Base-by-base conservation (phyloP, 2,113 vertebrate genomes). In the Dipodomys ordii region DNA sequence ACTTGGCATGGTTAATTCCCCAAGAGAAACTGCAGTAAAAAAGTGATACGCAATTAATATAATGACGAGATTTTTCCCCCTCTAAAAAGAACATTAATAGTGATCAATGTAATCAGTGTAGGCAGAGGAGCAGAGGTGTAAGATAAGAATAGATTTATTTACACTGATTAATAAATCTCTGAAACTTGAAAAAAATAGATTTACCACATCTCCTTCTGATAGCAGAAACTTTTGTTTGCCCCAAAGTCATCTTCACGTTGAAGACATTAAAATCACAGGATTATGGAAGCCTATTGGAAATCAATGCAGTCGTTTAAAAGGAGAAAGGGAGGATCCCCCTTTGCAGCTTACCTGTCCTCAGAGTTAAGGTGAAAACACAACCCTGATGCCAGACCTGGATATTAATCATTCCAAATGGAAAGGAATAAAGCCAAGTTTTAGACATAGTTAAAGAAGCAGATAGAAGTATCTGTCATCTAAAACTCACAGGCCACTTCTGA, bases 1-100 rank as follows among this genome's bases (percentile, higher is more conserved):
- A 94, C 87, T 96, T 98, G 98, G 88, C 93, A 92, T 96, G 98
- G 97, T 98, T 97, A 97, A 98, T 98, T 98, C 97, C 96, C 96
- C 94, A 22, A 68, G 87, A 95, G 95, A 88, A 93, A 74, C 64
- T 95, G 88, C 95, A 87, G 92, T 96, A 49, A 53, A 93, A 83
- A 96, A 97, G 91, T 97, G 94, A 91, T 97, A 96, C 74, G 87
- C 96, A 97, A 96, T 98, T 97, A 96, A 93, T 97, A 94, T 96
- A 95, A 97, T 97, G 97, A 93, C 65, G 95, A 93, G 95, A 87
- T 91, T 96, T 96, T 97, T 84, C 96, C 77, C 74, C 86, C 57
- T 6, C 53, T 57, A 57, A 57, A 57, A 7, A 39, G 94, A 97
- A 96, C 88, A 77, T 92, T 94, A 94, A 96, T 88, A 95, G 92